Conservation (phyloP, 2,888 invertebrate species). For the Lamellibrachia satsuma region DNA sequence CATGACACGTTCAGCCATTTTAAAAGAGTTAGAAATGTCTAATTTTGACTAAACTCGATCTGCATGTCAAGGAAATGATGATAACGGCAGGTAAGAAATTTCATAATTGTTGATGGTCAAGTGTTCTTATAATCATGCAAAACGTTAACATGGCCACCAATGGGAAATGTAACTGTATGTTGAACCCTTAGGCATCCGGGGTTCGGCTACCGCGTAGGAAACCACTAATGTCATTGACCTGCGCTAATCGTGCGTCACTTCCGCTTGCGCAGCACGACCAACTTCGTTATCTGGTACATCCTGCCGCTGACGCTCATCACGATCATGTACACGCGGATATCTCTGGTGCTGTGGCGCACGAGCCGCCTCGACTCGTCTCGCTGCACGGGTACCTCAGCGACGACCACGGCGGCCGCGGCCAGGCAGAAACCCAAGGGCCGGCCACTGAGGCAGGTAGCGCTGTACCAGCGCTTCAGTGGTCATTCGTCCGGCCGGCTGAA, state of each 20-base stretch:
- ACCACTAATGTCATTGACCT: too few species aligned
- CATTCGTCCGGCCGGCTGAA: background rate
- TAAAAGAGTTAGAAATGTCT: too few species aligned
- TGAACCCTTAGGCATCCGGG: too few species aligned
- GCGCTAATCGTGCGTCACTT: background rate
- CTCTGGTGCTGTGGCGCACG: conserved; percentile 81
- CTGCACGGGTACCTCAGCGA: background rate
- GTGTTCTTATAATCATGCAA: too few species aligned
- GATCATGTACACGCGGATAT: conserved; percentile 83
- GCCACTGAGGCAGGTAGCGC: background rate
- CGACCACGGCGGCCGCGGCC: background rate
- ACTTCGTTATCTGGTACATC: conserved; percentile 34
- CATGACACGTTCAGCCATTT: too few species aligned
- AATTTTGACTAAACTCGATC: too few species aligned
- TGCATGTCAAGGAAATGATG: too few species aligned
- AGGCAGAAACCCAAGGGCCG: background rate
- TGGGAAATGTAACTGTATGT: too few species aligned
- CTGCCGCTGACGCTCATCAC: conserved; percentile 82
- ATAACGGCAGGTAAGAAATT: too few species aligned
- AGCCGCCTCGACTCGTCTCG: conserved; percentile 38
- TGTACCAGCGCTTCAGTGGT: background rate
- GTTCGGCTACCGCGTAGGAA: too few species aligned
- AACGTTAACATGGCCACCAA: too few species aligned
- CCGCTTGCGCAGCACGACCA: background rate
- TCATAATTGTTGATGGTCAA: too few species aligned